These are phyloP conservation scores for Scatophagus argus DNA, from an alignment of 2,113 vertebrate genomes.

Conservation along the genomic window DNA sequence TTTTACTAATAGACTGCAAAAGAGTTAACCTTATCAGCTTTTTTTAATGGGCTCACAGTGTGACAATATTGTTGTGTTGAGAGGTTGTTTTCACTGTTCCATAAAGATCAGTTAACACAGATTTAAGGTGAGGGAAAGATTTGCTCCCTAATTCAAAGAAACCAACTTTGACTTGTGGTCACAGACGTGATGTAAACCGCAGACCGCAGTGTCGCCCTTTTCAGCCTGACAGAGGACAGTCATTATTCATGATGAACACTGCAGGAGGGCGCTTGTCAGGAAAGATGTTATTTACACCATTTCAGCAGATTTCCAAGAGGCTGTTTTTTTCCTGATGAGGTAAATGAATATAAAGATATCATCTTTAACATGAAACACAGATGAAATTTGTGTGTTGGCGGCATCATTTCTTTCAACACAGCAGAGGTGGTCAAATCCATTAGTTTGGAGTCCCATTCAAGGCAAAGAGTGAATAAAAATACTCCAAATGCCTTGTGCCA, in stretches of 20 bases:
- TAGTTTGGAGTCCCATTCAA: not conserved
- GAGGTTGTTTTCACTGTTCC: not conserved
- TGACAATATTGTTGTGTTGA: not conserved
- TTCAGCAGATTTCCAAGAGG: not conserved
- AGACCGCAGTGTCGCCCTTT: not conserved
- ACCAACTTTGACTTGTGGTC: not conserved
- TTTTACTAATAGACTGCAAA: not conserved
- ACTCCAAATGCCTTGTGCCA: constrained; percentile 14
- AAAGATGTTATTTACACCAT: constrained; percentile 5
- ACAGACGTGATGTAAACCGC: not conserved
- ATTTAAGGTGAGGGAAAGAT: not conserved
- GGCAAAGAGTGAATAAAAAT: constrained; percentile 32
- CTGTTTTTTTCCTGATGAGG: not conserved
- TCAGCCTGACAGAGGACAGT: not conserved
- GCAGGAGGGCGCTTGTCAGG: not conserved
- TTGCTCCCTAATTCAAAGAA: not conserved
- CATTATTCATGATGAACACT: constrained; percentile 1
- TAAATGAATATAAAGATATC: not conserved
- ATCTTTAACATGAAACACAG: not conserved
- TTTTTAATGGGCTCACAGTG: not conserved
- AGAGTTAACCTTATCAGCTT: not conserved
- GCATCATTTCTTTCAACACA: not conserved
- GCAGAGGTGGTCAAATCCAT: not conserved
- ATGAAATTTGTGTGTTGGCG: not conserved
- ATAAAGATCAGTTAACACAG: not conserved